Evolutionary conservation across 2,888 invertebrate genomes (phyloP).

Genomic region (Meteorus colon): DNA sequence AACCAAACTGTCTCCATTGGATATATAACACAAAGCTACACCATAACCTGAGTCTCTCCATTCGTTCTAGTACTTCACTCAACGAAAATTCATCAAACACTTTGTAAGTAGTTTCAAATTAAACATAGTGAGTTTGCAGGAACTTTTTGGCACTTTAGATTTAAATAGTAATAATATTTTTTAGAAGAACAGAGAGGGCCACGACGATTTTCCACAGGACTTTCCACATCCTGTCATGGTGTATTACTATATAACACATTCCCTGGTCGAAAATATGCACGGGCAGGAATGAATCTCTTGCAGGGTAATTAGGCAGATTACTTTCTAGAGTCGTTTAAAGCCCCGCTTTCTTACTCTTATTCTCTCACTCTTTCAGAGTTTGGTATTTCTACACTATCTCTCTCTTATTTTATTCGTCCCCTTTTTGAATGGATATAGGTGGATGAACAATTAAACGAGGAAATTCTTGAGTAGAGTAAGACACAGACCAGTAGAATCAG

Average conservation of each 20-base stretch:
- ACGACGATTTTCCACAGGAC: not conserved
- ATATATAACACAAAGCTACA: no score
- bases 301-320: conserved; percentile 73
- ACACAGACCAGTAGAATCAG: conserved; percentile 41
- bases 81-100: not conserved
- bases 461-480: conserved; percentile 62
- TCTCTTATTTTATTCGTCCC: conserved; percentile 27
- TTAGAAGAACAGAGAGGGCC: conserved; percentile 1
- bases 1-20: no score
- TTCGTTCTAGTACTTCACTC: not conserved
- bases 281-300: conserved; percentile 69
- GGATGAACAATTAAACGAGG: conserved; percentile 67
- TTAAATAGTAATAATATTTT: conserved; percentile 9
- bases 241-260: conserved; percentile 2
- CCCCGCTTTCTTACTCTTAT: conserved; percentile 61
- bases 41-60: not conserved
- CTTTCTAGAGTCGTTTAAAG: conserved; percentile 71
- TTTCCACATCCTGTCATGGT: not conserved
- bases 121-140: not conserved
- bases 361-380: not conserved
- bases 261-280: conserved; percentile 38
- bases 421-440: conserved; percentile 46
- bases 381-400: not conserved
- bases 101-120: conserved; percentile 1
- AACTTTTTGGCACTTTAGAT: not conserved